These are phyloP conservation scores for Sebastolobus altivelis DNA, from an alignment of 2,797 vertebrate species.

Conservation along the genomic window DNA sequence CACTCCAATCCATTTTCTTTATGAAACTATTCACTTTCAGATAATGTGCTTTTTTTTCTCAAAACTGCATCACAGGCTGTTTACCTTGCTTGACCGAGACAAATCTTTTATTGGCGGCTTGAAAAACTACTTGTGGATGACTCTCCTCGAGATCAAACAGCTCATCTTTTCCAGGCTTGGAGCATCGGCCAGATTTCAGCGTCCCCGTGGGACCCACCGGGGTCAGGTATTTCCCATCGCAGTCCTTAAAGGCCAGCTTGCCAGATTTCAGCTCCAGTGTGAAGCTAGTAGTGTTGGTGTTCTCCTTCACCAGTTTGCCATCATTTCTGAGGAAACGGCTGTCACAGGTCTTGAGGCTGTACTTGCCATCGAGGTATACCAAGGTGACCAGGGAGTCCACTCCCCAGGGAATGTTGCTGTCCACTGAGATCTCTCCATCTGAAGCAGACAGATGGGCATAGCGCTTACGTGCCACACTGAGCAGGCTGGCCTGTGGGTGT, in stretches of 20 bases:
- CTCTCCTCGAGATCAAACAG: slow-evolving; percentile 98
- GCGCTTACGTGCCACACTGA: slow-evolving; percentile 93
- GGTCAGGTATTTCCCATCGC: slow-evolving; percentile 92
- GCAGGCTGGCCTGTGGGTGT: slow-evolving; percentile 95
- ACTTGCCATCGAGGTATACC: slow-evolving; percentile 91
- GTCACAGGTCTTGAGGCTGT: slow-evolving; percentile 94
- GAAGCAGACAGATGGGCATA: slow-evolving; percentile 93
- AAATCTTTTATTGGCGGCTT: slow-evolving; percentile 93
- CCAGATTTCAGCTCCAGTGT: slow-evolving; percentile 95
- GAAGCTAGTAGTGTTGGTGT: slow-evolving; percentile 86
- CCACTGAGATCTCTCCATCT: slow-evolving; percentile 92
- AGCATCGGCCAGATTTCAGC: slow-evolving; percentile 91
- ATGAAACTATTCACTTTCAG: neutral
- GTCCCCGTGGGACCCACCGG: slow-evolving; percentile 92
- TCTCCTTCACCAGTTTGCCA: slow-evolving; percentile 91
- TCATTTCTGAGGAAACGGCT: slow-evolving; percentile 93
- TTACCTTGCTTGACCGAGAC: slow-evolving; percentile 98
- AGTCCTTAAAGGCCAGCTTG: slow-evolving; percentile 96
- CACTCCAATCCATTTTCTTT: neutral
- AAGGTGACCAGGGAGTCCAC: slow-evolving; percentile 95
- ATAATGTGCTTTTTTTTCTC: neutral
- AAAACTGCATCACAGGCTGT: neutral
- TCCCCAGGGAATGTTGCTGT: slow-evolving; percentile 96
- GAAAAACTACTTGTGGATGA: slow-evolving; percentile 95
- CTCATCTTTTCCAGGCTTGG: slow-evolving; percentile 95